These are phyloP conservation scores for Patella vulgata DNA, from an alignment of 1,140 invertebrate genomes.

Conservation along the genomic window DNA sequence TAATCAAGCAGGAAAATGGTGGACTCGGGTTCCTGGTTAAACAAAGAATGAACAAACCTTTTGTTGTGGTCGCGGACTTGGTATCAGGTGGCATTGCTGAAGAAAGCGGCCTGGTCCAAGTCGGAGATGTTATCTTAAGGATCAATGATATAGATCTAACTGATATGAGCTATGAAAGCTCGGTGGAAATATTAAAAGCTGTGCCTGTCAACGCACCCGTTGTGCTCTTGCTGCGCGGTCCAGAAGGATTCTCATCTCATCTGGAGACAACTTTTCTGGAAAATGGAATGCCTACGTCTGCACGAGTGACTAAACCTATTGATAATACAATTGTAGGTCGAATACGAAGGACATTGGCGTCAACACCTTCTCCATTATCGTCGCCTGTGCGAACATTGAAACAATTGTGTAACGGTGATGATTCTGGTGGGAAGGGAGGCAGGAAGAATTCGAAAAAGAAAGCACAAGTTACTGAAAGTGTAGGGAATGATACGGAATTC, in stretches of 20 bases:
- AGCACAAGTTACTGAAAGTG: neutral
- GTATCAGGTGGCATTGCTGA: conserved; percentile 51
- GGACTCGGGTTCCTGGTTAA: conserved; percentile 60
- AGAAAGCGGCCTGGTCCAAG: conserved; percentile 54
- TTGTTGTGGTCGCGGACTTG: conserved; percentile 53
- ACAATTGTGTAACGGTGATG: conserved; percentile 19
- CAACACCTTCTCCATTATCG: conserved; percentile 33
- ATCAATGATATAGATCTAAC: conserved; percentile 57
- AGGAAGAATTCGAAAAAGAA: conserved; percentile 5
- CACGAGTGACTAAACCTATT: conserved; percentile 51
- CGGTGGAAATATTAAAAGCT: conserved; percentile 51
- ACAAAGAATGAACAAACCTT: conserved; percentile 47
- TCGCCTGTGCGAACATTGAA: conserved; percentile 30
- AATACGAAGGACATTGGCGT: conserved; percentile 37
- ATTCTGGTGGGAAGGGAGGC: neutral
- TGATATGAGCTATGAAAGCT: conserved; percentile 52
- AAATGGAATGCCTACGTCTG: conserved; percentile 51
- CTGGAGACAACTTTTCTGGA: conserved; percentile 57
- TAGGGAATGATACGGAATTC: neutral
- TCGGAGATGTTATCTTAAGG: conserved; percentile 56
- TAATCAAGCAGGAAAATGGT: conserved; percentile 48
- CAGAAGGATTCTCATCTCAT: conserved; percentile 54
- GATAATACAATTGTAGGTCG: conserved; percentile 49
- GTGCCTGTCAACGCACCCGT: conserved; percentile 46
- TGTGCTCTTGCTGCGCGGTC: conserved; percentile 48